Conservation (phyloP, 2,888 invertebrate genomes). For the Agonopterix alstromeriana region DNA sequence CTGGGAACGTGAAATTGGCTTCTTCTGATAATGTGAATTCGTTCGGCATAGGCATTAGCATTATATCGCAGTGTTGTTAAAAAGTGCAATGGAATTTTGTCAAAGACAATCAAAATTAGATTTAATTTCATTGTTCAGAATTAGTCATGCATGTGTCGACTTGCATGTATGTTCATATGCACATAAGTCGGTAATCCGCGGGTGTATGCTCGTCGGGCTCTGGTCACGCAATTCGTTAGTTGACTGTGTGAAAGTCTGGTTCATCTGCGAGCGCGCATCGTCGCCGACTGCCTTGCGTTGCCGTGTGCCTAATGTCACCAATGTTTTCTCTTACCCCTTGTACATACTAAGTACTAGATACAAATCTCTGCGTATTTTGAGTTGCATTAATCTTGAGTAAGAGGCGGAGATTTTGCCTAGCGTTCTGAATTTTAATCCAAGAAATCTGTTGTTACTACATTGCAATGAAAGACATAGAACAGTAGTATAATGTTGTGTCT, state of each 20-base stretch:
- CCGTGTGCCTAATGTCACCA: conserved; percentile 11
- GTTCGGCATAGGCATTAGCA: too few species aligned
- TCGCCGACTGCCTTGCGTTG: neutral
- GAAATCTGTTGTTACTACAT: too few species aligned
- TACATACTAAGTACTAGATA: conserved; percentile 2
- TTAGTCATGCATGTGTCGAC: conserved; percentile 2
- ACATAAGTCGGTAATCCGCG: conserved; percentile 2
- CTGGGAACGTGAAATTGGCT: too few species aligned
- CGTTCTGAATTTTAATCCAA: too few species aligned
- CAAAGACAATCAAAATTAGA: neutral
- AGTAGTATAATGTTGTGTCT: too few species aligned
- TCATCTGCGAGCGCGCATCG: conserved; percentile 14
- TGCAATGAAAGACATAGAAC: too few species aligned
- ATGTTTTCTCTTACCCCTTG: conserved; percentile 8
- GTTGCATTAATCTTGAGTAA: too few species aligned
- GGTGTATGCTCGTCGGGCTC: conserved; percentile 12
- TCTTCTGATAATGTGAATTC: too few species aligned
- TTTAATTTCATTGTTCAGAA: neutral
- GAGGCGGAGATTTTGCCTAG: too few species aligned
- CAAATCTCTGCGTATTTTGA: too few species aligned
- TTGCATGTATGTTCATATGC: conserved; percentile 7
- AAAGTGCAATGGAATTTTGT: neutral
- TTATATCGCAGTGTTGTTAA: too few species aligned
- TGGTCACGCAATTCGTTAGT: conserved; percentile 25
- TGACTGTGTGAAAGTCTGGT: conserved; percentile 21